Conservation (phyloP, 2,113 vertebrate species). For the Microtus ochrogaster region DNA sequence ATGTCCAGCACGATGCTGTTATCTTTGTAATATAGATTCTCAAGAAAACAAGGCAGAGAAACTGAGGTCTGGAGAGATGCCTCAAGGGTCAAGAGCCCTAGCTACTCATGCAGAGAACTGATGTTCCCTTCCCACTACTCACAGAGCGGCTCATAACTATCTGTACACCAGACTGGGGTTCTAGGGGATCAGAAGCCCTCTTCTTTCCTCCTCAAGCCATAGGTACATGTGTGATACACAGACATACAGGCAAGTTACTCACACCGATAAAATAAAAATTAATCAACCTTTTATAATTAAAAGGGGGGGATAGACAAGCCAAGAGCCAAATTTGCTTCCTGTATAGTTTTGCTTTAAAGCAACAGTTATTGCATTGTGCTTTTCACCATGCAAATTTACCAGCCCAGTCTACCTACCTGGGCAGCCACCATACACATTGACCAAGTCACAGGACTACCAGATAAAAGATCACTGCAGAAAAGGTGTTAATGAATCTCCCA, state of each 20-base stretch:
- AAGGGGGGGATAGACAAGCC: neutral
- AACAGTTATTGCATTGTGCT: neutral
- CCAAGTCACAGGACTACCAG: neutral
- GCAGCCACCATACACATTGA: neutral
- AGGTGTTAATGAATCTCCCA: neutral
- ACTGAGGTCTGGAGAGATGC: neutral
- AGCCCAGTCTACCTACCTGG: neutral
- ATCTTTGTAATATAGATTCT: neutral
- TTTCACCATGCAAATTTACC: constrained; percentile 24
- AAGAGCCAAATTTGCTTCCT: neutral
- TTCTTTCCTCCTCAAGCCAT: neutral
- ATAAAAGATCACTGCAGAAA: neutral
- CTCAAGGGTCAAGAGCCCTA: neutral
- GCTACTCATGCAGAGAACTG: neutral
- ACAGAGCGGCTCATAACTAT: neutral
- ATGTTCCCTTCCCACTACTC: neutral
- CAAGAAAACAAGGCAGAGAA: neutral
- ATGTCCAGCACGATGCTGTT: neutral
- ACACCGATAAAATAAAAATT: neutral
- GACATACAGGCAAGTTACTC: neutral
- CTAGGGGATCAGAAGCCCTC: neutral
- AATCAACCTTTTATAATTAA: neutral
- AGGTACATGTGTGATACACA: neutral
- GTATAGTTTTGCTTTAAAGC: constrained; percentile 19
- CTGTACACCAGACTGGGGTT: neutral